Evolutionary conservation across 2,113 vertebrate species (phyloP).

Genomic region (Hemichromis elongatus): DNA sequence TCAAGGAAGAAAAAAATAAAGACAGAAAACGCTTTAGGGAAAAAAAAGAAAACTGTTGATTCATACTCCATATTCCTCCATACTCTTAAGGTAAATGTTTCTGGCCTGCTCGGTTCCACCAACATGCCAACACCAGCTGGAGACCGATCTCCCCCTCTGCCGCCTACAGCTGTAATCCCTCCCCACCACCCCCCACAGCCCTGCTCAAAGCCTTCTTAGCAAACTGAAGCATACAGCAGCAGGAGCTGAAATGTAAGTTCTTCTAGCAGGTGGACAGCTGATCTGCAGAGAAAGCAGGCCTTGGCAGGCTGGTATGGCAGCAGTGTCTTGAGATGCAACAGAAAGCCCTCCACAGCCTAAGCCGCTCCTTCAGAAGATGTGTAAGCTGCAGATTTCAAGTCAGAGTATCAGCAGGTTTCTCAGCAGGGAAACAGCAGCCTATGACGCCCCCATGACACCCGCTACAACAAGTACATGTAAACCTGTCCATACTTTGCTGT

Average conservation of each 20-base stretch:
- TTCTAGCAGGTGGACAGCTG: conserved; percentile 62
- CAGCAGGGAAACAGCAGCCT: conserved; percentile 11
- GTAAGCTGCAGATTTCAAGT: conserved; percentile 54
- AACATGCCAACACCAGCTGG: conserved; percentile 46
- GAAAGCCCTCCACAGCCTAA: conserved; percentile 43
- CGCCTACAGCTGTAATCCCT: conserved; percentile 45
- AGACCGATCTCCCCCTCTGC: conserved; percentile 16
- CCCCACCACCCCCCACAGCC: not conserved
- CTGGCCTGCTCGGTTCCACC: not conserved
- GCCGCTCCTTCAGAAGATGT: conserved; percentile 47
- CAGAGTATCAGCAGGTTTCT: conserved; percentile 53
- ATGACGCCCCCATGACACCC: conserved; percentile 18
- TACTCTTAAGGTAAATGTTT: not conserved
- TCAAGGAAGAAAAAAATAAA: not conserved
- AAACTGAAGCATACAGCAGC: conserved; percentile 14
- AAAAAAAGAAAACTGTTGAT: conserved; percentile 1
- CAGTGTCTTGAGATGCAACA: conserved; percentile 37
- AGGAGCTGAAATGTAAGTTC: conserved; percentile 63
- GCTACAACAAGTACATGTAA: not conserved
- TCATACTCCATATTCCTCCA: not conserved
- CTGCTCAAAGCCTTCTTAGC: conserved; percentile 24
- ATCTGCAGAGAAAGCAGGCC: conserved; percentile 53
- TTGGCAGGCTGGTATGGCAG: conserved; percentile 37
- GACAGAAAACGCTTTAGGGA: not conserved
- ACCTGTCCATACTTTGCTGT: not conserved